Percentiles rank a stretch among this genome's conserved stretches.
These are phyloP conservation scores for Cyprinus carpio DNA, from an alignment of 2,113 vertebrate species.

Conservation along the genomic window DNA sequence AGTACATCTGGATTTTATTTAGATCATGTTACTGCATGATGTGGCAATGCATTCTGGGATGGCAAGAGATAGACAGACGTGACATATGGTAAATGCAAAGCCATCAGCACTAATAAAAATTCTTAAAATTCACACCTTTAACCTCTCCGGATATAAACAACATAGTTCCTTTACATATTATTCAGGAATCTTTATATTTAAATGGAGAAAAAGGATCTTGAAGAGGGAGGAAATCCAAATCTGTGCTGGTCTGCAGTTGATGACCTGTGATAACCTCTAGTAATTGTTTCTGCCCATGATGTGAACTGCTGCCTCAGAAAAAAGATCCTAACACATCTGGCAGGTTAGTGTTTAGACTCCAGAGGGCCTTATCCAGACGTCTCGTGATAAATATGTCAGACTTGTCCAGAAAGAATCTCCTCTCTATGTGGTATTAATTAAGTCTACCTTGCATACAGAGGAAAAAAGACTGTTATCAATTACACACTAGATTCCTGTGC, in stretches of 20 bases:
- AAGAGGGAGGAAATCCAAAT: conserved; percentile 80
- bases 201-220: conserved; percentile 32
- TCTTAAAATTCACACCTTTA: conserved; percentile 43
- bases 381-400: conserved; percentile 93
- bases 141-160: neutral
- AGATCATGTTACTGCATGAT: conserved; percentile 72
- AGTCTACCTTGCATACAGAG: conserved; percentile 84
- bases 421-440: conserved; percentile 92
- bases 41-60: conserved; percentile 70
- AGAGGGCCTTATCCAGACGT: conserved; percentile 83
- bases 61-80: conserved; percentile 66
- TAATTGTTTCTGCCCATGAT: conserved; percentile 85
- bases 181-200: conserved; percentile 56
- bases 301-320: conserved; percentile 78
- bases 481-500: conserved; percentile 85
- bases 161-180: conserved; percentile 54
- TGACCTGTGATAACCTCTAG: conserved; percentile 94
- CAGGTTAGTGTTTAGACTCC: conserved; percentile 86
- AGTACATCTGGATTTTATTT: conserved; percentile 79
- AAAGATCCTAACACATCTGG: conserved; percentile 75
- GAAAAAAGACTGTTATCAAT: conserved; percentile 90
- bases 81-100: conserved; percentile 68
- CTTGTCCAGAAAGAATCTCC: conserved; percentile 85
- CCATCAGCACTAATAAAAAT: conserved; percentile 67
- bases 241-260: conserved; percentile 78